A percentile compares a stretch with the other conserved stretches of the same genome.
These are phyloP conservation scores for Ennomos quercinarius DNA, from an alignment of 2,888 invertebrate species.

Conservation along the genomic window DNA sequence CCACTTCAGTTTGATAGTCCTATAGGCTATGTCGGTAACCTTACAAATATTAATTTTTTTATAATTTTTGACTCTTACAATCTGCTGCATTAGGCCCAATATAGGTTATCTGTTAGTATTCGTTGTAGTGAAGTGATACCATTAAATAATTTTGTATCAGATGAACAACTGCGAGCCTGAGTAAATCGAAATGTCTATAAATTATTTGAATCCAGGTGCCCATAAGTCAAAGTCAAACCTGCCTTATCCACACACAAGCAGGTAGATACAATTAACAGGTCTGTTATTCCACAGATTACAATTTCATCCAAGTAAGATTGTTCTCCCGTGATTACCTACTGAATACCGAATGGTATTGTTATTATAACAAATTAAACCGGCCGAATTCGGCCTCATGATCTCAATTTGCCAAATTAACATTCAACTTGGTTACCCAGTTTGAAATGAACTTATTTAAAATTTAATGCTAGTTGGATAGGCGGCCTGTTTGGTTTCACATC, in stretches of 20 bases:
- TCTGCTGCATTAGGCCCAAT: too few species aligned
- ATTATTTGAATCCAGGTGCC: too few species aligned
- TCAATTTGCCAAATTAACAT: constrained; percentile 44
- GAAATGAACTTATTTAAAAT: constrained; percentile 38
- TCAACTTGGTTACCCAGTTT: constrained; percentile 37
- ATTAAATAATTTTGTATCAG: too few species aligned
- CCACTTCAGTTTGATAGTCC: too few species aligned
- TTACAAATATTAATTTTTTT: too few species aligned
- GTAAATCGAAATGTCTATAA: too few species aligned
- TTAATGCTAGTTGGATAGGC: constrained; percentile 24
- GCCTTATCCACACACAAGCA: not conserved
- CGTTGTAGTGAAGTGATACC: too few species aligned
- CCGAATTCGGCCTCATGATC: constrained; percentile 38
- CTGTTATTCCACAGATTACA: constrained; percentile 40
- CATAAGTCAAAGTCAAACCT: too few species aligned
- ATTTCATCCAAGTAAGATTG: constrained; percentile 42
- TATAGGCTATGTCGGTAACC: too few species aligned
- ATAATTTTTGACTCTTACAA: too few species aligned
- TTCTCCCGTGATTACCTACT: constrained; percentile 28
- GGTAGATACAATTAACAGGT: constrained; percentile 25
- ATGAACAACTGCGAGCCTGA: too few species aligned
- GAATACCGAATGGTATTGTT: constrained; percentile 38
- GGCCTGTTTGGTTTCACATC: constrained; percentile 3
- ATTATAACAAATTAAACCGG: constrained; percentile 41
- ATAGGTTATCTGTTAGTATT: too few species aligned